A percentile compares a stretch with the other conserved stretches of the same genome.
These are phyloP conservation scores for Progne subis DNA, from an alignment of 2,113 vertebrate species.

Conservation along the genomic window DNA sequence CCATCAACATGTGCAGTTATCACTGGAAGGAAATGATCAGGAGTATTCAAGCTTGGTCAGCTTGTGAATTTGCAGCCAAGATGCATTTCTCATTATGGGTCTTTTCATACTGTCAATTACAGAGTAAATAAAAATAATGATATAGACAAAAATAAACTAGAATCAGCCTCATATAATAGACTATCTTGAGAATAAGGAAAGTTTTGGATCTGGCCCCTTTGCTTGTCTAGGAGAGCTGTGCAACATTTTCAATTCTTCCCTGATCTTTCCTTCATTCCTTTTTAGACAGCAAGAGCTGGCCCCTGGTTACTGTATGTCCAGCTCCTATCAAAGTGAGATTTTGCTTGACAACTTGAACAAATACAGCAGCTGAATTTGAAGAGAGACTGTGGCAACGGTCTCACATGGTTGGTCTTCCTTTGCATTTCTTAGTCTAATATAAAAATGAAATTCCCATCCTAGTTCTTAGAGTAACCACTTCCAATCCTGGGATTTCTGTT, in stretches of 20 bases:
- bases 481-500: not conserved
- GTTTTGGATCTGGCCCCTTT: not conserved
- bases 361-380: not conserved
- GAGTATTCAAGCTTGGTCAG: not conserved
- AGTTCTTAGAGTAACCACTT: not conserved
- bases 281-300: not conserved
- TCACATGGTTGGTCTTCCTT: not conserved
- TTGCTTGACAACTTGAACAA: not conserved
- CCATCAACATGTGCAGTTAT: rapidly evolving
- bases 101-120: not conserved
- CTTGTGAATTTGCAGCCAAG: not conserved
- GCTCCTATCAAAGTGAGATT: not conserved
- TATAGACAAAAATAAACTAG: not conserved
- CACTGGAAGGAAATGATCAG: not conserved
- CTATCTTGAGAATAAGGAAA: not conserved
- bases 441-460: not conserved
- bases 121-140: not conserved
- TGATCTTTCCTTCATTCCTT: not conserved
- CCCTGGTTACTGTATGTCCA: not conserved
- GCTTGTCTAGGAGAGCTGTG: not conserved
- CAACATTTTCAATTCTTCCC: not conserved
- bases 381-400: not conserved
- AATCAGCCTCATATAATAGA: not conserved
- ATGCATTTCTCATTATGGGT: not conserved
- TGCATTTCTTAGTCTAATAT: not conserved